phyloP scores from a whole-genome alignment of 2,113 vertebrate species.

The Stegastes partitus region DNA sequence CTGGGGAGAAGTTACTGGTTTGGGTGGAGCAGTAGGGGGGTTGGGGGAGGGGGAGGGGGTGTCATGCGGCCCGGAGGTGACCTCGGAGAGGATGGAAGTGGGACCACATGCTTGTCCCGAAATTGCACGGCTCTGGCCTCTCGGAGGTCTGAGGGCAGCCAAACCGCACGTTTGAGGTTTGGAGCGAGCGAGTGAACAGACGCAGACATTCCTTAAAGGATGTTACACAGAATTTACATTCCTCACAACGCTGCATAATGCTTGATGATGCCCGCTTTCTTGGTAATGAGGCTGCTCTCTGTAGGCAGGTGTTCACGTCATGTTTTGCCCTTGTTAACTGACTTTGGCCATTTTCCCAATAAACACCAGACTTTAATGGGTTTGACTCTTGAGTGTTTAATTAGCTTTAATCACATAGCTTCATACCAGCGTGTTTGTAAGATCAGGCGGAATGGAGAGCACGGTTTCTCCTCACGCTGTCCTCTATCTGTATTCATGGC shows the following conservation, averaged over 20 bases:
- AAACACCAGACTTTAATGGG: conserved; percentile 32
- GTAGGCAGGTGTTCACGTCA: conserved; percentile 42
- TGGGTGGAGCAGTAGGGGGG: conserved; percentile 36
- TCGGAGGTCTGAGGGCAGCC: conserved; percentile 34
- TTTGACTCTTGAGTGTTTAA: conserved; percentile 3
- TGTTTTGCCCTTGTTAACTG: conserved; percentile 16
- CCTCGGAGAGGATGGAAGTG: conserved; percentile 52
- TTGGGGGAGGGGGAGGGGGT: background rate
- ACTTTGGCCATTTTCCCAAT: conserved; percentile 34
- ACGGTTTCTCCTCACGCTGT: background rate
- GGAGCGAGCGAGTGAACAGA: conserved; percentile 7
- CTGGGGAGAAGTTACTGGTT: conserved; percentile 40
- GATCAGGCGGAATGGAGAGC: too few relatives aligned
- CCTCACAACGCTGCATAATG: conserved; percentile 10
- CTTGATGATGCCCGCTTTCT: conserved; percentile 1
- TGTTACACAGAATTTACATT: conserved; percentile 15
- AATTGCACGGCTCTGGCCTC: conserved; percentile 25
- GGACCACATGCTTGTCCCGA: conserved; percentile 71
- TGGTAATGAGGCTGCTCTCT: conserved; percentile 24
- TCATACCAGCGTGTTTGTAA: background rate
- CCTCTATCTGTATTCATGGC: conserved; percentile 32
- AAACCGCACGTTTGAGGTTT: conserved; percentile 48
- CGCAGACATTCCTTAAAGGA: conserved; percentile 41
- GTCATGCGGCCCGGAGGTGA: conserved; percentile 53
- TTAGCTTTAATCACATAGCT: conserved; percentile 5